Base-by-base conservation (phyloP, 2,113 vertebrate species). In the Podarcis raffonei region DNA sequence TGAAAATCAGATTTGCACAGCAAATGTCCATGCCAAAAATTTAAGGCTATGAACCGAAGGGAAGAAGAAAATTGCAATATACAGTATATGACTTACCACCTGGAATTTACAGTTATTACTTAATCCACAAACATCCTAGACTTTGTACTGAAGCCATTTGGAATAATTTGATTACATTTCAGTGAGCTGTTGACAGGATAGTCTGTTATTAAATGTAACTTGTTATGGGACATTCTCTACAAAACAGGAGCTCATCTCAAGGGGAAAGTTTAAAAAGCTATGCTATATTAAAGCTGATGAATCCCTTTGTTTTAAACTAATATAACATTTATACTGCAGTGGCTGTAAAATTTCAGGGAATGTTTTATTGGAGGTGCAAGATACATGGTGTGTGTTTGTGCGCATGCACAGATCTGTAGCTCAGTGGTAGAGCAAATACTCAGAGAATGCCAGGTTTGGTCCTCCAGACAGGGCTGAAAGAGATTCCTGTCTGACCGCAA, bases 31-130 rank as follows among this genome's bases (percentile, higher is more conserved):
- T 13, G 37, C 83, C 81, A 74, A 20, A 62, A 62, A 3, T 57
- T 84, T 76, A 16, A 89, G 74, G 42, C n/a, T 84, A 13, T 62
- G 89, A 88, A 87, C 18, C 85, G 80, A 88, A 89, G 90, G 18
- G 13, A n/a, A 1, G 27, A 35, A 42, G 86, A 59, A 12, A 53
- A 12, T 53, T 42, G 83, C 42, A 53, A 53, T 16, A 37, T 85
- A 42, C 23, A 23, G 16, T 87, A 5, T 59, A 48, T 82, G 84
- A 93, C 16, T 84, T 48, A 80, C 91, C 69, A 12, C 0, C 76
- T 20, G 48, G 65, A 81, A 87, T 91, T 84, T 25, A 75, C 85
- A 78, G 39, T 71, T 88, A 77, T 88, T 78, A 90, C 77, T 68
- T 53, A 90, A 1, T 11, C 30, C 59, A 92, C 81, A 39, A 15